phyloP scores from a whole-genome alignment of 2,797 vertebrate species.

The Onychomys leucogaster region DNA sequence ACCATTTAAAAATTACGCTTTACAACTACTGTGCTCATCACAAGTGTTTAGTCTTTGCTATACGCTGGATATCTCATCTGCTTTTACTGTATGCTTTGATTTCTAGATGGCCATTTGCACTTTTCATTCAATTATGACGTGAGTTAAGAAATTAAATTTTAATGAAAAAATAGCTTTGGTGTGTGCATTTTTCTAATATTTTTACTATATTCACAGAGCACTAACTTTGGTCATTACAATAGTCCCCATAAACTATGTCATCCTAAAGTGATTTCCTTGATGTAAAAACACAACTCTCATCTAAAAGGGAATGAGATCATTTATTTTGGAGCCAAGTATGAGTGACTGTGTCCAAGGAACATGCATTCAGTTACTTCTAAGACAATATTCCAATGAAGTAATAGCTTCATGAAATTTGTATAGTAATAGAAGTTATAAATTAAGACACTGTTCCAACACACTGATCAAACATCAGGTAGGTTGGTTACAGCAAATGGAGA shows the following conservation, averaged over 20 bases:
- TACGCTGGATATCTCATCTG: not conserved
- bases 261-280: not conserved
- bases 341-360: not conserved
- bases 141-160: not conserved
- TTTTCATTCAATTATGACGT: conserved; percentile 8
- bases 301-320: not conserved
- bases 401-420: not conserved
- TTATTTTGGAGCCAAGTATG: not conserved
- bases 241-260: not conserved
- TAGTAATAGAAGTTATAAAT: not conserved
- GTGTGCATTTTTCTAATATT: not conserved
- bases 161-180: not conserved
- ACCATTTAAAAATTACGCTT: not conserved
- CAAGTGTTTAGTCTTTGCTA: not conserved
- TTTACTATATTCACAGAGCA: not conserved
- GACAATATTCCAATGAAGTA: not conserved
- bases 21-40: not conserved
- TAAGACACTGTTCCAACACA: not conserved
- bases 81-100: not conserved
- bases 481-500: not conserved
- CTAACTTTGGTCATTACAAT: not conserved
- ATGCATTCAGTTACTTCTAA: not conserved
- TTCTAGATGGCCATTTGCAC: not conserved
- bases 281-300: not conserved
- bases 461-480: not conserved